Percentiles rank a stretch among this genome's conserved stretches.
Evolutionary conservation across 2,797 vertebrate species (phyloP).

Genomic region (Emydoidea blandingii): DNA sequence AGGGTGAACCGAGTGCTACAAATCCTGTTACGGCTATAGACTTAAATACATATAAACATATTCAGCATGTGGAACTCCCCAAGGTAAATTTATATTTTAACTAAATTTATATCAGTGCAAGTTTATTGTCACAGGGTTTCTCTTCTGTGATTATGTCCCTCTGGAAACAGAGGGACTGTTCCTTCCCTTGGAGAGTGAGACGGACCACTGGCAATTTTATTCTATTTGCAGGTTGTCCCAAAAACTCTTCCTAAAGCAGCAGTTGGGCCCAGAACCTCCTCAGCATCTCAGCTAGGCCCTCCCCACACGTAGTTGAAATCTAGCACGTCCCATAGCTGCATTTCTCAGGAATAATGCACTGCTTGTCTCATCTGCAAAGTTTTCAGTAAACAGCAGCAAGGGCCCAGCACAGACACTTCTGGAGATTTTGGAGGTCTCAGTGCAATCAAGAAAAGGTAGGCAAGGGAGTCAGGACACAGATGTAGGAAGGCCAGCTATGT

Average conservation of each 20-base stretch:
- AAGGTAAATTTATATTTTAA: conserved; percentile 82
- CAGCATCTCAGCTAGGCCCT: neutral
- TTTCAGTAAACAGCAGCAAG: neutral
- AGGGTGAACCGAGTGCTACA: conserved; percentile 71
- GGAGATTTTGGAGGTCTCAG: neutral
- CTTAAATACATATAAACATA: conserved; percentile 77
- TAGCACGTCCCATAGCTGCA: neutral
- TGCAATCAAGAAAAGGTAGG: neutral
- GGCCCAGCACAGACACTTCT: neutral
- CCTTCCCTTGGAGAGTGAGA: neutral
- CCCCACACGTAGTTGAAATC: neutral
- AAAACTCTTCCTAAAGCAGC: neutral
- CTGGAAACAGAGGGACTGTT: accelerated
- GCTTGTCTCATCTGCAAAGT: neutral
- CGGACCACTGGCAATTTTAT: neutral
- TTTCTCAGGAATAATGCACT: neutral
- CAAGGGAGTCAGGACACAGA: neutral
- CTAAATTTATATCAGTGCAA: neutral
- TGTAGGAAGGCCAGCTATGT: neutral
- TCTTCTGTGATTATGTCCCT: neutral
- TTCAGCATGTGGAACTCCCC: conserved; percentile 84
- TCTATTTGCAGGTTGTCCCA: neutral
- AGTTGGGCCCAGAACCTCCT: neutral
- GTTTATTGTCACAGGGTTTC: neutral
- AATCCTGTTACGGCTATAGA: conserved; percentile 60